These are phyloP conservation scores for Anagrus nilaparvatae DNA, from an alignment of 1,140 invertebrate genomes.

Conservation along the genomic window DNA sequence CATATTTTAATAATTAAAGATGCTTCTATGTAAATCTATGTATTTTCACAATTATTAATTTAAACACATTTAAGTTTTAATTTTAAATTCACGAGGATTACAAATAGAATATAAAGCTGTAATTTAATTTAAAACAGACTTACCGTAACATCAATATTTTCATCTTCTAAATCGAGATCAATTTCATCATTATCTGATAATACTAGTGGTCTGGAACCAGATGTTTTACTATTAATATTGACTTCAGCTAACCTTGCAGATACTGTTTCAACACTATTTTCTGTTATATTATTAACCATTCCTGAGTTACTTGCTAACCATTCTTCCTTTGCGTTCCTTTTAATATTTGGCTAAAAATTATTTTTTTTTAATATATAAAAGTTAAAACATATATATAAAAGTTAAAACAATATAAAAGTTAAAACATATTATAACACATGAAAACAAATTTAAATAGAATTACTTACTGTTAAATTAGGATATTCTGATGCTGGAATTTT, in stretches of 20 bases:
- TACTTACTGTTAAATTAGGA: constrained; percentile 34
- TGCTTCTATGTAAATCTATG: too few relatives aligned
- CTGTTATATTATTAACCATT: too few relatives aligned
- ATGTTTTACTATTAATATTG: constrained; percentile 18
- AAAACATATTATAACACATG: neutral
- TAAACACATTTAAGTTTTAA: too few relatives aligned
- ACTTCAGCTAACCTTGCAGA: constrained; percentile 24
- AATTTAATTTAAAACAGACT: constrained; percentile 21
- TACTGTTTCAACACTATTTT: too few relatives aligned
- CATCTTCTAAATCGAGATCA: constrained; percentile 54
- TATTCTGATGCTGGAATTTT: constrained; percentile 47
- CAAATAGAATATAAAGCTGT: neutral
- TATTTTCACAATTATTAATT: too few relatives aligned
- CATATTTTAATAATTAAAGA: too few relatives aligned
- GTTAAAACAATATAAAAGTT: neutral
- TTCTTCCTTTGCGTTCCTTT: constrained; percentile 64
- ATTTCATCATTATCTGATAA: constrained; percentile 28
- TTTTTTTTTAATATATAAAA: constrained; percentile 5
- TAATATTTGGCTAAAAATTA: constrained; percentile 52
- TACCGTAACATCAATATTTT: constrained; percentile 55
- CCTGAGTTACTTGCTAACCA: constrained; percentile 55
- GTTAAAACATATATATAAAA: neutral
- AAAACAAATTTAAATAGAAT: neutral
- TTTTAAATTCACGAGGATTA: too few relatives aligned
- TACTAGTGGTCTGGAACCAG: too few relatives aligned